Base-by-base conservation (phyloP, 1,140 invertebrate species). In the Hyposmocoma kahamanoa region DNA sequence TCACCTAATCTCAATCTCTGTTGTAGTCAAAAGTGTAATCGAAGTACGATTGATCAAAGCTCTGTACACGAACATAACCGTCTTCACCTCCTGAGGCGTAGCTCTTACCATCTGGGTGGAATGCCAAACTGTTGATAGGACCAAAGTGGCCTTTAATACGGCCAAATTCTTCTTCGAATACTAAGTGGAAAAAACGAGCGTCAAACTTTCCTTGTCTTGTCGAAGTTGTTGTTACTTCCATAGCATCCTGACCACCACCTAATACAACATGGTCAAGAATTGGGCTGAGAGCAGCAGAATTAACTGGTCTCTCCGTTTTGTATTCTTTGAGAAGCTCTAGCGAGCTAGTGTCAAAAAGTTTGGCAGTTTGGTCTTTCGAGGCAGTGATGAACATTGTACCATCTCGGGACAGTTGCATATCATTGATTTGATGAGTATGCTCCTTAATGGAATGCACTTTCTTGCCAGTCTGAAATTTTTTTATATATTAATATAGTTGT, bases 151-250 rank as follows among this genome's bases (percentile, higher is more conserved):
- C 98, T 83, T 99, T 99, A 0, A 99, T 93, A 46, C 97, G 88
- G 0, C 94, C 98, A 87, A 99, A 99, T 87, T 99, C 98, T 86
- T 99, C 98, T 88, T 99, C 98, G 80, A 98, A 99, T n/a, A 99
- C 93, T 36, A 99, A 83, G 86, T 99, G 98, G 90, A 96, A 99
- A 84, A 99, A 98, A 38, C 97, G 90, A 2, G 98, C 97, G 83
- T 99, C 98, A 74, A 99, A 99, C 88, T 99, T 99, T 19, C 98
- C 98, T 48, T 96, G 91, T 62, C 95, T 91, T 0, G 97, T 92
- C 0, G 96, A 97, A 0, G 98, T 99, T 4, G 97, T 99, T 24
- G 98, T 99, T 43, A 99, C 98, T 73, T 98, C 96, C 95, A 98
- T 98, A 50, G 97, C 98, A 87, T 99, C 97, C 88, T 99, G 97